Evolutionary conservation across 2,797 vertebrate genomes (phyloP).

Genomic region (Enteromius radiatus): DNA sequence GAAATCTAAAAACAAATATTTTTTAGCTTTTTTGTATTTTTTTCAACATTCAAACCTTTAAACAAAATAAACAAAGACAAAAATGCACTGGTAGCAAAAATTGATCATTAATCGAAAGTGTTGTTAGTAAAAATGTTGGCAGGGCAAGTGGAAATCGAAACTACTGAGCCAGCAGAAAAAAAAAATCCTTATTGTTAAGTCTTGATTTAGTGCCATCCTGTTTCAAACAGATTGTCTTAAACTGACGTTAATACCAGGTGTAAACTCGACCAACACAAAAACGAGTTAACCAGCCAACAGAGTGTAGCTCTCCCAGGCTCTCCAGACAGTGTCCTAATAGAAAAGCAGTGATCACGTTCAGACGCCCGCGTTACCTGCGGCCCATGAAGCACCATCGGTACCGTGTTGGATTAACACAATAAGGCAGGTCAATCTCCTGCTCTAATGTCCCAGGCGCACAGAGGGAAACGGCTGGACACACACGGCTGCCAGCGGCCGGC

Average conservation of each 20-base stretch:
- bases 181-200: not conserved
- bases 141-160: not conserved
- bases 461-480: conserved; percentile 56
- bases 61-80: not conserved
- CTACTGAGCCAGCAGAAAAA: conserved; percentile 5
- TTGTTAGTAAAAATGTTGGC: not conserved
- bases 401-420: conserved; percentile 53
- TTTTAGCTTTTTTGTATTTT: no score
- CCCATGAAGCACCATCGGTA: conserved; percentile 11
- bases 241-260: conserved; percentile 16
- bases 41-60: no score
- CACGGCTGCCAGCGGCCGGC: conserved; percentile 42
- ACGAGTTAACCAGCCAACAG: conserved; percentile 33
- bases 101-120: not conserved
- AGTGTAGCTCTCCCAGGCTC: conserved; percentile 17
- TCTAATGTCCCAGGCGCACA: conserved; percentile 67
- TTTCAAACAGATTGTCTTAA: conserved; percentile 14
- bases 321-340: conserved; percentile 43
- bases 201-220: conserved; percentile 16
- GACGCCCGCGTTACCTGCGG: not conserved
- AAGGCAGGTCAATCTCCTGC: conserved; percentile 66
- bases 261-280: conserved; percentile 18
- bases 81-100: not conserved
- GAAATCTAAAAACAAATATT: no score
- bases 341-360: conserved; percentile 41